These are phyloP conservation scores for Ophion obscuratus DNA, from an alignment of 2,888 invertebrate genomes.

Conservation along the genomic window DNA sequence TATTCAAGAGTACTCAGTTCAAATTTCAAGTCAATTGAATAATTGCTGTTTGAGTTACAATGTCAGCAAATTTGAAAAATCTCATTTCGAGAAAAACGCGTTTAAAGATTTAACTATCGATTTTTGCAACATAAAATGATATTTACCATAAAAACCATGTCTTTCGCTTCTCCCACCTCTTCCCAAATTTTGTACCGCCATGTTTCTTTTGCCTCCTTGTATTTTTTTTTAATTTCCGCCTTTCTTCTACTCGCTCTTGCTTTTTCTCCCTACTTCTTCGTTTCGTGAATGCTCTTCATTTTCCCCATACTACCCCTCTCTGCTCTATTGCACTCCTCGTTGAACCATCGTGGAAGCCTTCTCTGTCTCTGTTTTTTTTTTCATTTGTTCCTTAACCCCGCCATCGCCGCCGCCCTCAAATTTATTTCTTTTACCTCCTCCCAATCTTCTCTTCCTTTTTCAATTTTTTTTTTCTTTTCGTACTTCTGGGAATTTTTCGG, in stretches of 20 bases:
- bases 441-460: conserved; percentile 12
- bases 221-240: neutral
- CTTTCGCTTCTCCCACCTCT: conserved; percentile 4
- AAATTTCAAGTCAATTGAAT: too few relatives aligned
- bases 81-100: too few relatives aligned
- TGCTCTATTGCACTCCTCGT: conserved; percentile 15
- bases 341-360: neutral
- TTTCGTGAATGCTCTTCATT: conserved; percentile 9
- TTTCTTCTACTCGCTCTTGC: neutral
- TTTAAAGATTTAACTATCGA: too few relatives aligned
- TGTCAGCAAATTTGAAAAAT: too few relatives aligned
- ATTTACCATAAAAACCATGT: too few relatives aligned
- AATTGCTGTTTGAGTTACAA: too few relatives aligned
- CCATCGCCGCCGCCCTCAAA: neutral
- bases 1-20: too few relatives aligned
- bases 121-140: too few relatives aligned
- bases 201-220: conserved; percentile 11
- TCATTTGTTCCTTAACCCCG: neutral
- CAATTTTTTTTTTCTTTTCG: neutral
- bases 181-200: conserved; percentile 12
- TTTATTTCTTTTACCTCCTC: conserved; percentile 11
- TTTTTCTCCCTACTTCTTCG: neutral
- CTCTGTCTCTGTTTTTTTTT: neutral
- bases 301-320: conserved; percentile 25
- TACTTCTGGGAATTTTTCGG: neutral